Evolutionary conservation across 2,113 vertebrate species (phyloP).

Genomic region (Aptenodytes forsteri): DNA sequence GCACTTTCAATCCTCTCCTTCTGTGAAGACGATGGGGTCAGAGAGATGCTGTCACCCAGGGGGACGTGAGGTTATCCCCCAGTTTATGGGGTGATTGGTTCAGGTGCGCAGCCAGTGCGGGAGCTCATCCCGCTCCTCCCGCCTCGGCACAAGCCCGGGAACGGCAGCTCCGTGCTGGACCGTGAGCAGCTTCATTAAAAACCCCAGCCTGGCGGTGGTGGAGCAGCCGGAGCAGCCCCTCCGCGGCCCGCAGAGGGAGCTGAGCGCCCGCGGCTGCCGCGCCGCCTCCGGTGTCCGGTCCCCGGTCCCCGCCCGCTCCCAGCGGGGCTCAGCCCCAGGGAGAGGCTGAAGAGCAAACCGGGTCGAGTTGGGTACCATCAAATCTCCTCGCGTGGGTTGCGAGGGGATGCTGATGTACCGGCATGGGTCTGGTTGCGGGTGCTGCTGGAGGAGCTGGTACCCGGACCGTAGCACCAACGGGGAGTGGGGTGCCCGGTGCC

Average conservation of each 20-base stretch:
- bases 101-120: background rate
- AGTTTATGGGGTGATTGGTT: background rate
- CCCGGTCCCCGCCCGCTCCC: background rate
- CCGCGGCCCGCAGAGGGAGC: background rate
- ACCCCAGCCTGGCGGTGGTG: too few relatives aligned
- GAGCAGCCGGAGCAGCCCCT: background rate
- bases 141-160: background rate
- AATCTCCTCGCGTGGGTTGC: rapidly evolving
- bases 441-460: background rate
- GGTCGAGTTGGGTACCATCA: background rate
- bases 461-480: rapidly evolving
- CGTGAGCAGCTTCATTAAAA: background rate
- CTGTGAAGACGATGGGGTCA: background rate
- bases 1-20: background rate
- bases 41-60: background rate
- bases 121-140: background rate
- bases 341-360: background rate
- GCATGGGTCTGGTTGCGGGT: background rate
- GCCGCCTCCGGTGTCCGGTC: too few relatives aligned
- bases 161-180: background rate
- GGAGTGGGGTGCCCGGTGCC: too few relatives aligned
- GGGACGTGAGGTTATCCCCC: rapidly evolving
- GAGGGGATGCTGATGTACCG: background rate
- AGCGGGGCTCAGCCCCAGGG: background rate
- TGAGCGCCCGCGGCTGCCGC: background rate